Conservation (phyloP, 2,113 vertebrate species). For the Notiomystis cincta region DNA sequence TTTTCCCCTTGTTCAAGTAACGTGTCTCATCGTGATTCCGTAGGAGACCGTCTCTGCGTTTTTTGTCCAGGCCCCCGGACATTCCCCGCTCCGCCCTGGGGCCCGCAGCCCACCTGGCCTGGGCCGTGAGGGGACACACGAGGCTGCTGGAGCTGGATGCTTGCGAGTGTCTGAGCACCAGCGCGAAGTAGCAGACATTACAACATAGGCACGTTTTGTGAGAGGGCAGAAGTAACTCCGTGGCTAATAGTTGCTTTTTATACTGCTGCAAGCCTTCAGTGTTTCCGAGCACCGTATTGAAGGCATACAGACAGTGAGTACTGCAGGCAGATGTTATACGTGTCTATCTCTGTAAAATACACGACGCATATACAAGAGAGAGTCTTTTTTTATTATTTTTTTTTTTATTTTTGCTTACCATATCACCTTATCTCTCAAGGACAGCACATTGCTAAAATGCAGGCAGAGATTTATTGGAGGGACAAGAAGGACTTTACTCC, state of each 20-base stretch:
- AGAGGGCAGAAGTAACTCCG: neutral
- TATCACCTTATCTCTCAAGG: conserved; percentile 62
- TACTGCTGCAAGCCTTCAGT: neutral
- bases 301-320: neutral
- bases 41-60: fast-evolving
- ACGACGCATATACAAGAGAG: neutral
- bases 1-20: fast-evolving
- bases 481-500: conserved; percentile 8
- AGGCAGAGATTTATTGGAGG: conserved; percentile 58
- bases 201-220: neutral
- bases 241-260: neutral
- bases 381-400: neutral
- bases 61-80: neutral
- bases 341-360: neutral
- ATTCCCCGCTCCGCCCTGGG: fast-evolving
- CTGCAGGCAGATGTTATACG: neutral
- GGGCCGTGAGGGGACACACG: fast-evolving
- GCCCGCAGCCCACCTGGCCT: fast-evolving
- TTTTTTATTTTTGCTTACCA: neutral
- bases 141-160: neutral
- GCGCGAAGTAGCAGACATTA: fast-evolving
- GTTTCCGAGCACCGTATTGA: neutral
- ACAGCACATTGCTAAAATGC: neutral
- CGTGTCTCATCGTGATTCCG: neutral
- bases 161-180: neutral